Percentiles rank a stretch among this genome's conserved stretches.
Evolutionary conservation across 2,113 vertebrate genomes (phyloP).

Genomic region (Charadrius vociferus): DNA sequence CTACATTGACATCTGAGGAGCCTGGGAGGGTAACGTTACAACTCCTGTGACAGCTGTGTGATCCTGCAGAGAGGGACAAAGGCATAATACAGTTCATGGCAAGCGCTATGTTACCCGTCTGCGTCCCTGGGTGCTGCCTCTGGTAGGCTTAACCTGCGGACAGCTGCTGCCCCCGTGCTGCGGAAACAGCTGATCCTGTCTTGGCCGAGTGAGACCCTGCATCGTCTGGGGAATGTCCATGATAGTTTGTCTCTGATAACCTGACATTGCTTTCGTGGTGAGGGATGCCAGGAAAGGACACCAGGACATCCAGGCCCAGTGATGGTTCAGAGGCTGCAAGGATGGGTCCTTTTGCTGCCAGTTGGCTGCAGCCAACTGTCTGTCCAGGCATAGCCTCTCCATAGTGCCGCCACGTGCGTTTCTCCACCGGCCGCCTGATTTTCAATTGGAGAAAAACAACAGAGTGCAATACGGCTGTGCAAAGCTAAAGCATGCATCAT

Average conservation of each 20-base stretch:
- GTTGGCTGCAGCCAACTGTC: not conserved
- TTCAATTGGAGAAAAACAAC: not conserved
- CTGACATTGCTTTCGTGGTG: not conserved
- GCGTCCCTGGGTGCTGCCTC: not conserved
- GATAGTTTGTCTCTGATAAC: not conserved
- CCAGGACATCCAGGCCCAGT: not conserved
- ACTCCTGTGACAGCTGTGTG: not conserved
- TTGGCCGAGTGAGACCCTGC: too few species aligned
- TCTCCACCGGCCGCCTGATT: not conserved
- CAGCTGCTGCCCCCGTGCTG: not conserved
- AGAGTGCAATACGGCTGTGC: not conserved
- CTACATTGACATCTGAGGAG: accelerated
- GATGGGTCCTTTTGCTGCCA: not conserved
- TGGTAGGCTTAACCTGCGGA: too few species aligned
- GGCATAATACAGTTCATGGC: too few species aligned
- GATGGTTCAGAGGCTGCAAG: not conserved
- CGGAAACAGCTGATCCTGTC: not conserved
- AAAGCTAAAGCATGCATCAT: not conserved
- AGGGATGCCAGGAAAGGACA: not conserved
- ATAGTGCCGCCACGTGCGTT: accelerated
- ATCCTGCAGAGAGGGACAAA: not conserved
- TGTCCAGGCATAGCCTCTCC: not conserved
- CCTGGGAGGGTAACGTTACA: not conserved
- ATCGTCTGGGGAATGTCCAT: too few species aligned
- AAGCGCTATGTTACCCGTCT: not conserved